Base-by-base conservation (phyloP, 2,113 vertebrate genomes). In the Rhabdomys dilectus region DNA sequence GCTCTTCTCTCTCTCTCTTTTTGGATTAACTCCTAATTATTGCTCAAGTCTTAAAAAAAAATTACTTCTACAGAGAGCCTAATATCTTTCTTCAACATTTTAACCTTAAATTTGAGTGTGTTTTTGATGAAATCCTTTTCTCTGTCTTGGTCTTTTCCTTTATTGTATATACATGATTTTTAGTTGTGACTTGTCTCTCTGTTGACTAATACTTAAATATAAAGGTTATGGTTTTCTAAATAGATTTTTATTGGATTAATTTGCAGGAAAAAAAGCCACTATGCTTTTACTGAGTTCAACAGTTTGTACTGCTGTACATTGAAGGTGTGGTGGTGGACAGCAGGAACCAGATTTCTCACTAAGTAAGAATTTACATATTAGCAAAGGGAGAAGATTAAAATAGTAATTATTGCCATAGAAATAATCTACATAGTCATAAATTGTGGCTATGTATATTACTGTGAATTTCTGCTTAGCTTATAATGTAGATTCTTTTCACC, bases 41-140 rank as follows among this genome's bases (percentile, higher is more conserved):
- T 42, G 68, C 45, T 66, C 24, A 72, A 68, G 73, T 75, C n/a
- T 93, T 68, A 88, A 45, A 93, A 86, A 93, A 90, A 80, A 56
- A 81, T n/a, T 93, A 31, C 62, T 39, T 77, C 87, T 36, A 53
- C n/a, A 62, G 8, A 84, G 15, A 87, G 34, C 62, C 42, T 73
- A 91, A 13, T 80, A 13, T 80, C 21, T 82, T 66, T 88, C 21
- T 21, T 88, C 60, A 78, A 24, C n/a, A 72, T 80, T 68, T 87
- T 81, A 87, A 51, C 42, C 26, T 88, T 77, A 89, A 70, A n/a
- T 84, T 72, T 84, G 56, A 56, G n/a, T 62, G 4, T 9, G 36
- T 13, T 92, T 89, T 92, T 85, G 62, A 29, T 11, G 11, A 64
- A 64, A 77, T 78, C 51, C 9, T 81, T 92, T 78, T 75, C 12